phyloP scores from a whole-genome alignment of 2,797 vertebrate genomes.

The Delichon dasypus region DNA sequence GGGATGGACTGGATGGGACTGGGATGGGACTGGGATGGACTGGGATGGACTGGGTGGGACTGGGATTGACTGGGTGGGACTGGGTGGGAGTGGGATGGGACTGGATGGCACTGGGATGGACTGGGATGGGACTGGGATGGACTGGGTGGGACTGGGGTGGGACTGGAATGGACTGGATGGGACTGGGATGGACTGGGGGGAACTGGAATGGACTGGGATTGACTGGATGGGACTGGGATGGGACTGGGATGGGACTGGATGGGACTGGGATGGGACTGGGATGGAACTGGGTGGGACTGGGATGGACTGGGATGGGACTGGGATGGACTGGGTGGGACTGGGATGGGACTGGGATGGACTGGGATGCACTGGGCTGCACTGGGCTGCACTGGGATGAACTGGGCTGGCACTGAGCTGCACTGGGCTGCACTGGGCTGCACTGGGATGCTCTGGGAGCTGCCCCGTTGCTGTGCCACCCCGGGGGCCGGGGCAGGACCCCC shows the following conservation, averaged over 20 bases:
- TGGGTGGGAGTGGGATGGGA: neutral
- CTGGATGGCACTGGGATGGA: neutral
- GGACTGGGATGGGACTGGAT: too few relatives aligned
- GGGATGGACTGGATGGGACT: too few relatives aligned
- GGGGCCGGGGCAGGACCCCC: accelerated
- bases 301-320: neutral
- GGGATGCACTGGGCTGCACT: neutral
- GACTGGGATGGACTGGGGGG: neutral
- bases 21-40: too few relatives aligned
- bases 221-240: too few relatives aligned
- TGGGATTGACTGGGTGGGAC: neutral
- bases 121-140: neutral
- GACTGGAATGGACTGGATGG: neutral
- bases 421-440: neutral
- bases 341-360: neutral
- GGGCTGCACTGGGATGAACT: too few relatives aligned
- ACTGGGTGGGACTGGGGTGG: neutral
- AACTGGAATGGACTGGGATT: neutral
- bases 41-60: too few relatives aligned
- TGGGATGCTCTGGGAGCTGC: neutral
- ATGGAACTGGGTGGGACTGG: too few relatives aligned
- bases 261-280: accelerated
- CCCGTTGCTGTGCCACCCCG: neutral
- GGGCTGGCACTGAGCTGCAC: neutral
- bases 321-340: neutral